phyloP scores from a whole-genome alignment of 2,113 vertebrate species.

The Engraulis encrasicolus region DNA sequence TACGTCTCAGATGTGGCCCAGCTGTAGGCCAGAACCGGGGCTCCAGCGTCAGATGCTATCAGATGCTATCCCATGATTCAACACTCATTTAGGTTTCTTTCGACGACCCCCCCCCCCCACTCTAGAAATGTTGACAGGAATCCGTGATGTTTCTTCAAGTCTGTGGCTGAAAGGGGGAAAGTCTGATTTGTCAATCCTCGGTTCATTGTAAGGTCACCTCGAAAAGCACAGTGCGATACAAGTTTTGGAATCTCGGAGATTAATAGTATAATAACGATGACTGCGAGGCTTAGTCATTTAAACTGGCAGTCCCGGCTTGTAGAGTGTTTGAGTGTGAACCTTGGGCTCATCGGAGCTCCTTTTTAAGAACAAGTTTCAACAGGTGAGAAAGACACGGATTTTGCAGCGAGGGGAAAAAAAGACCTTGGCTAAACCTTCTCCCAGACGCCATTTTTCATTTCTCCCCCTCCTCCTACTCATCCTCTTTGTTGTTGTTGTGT shows the following conservation, averaged over 20 bases:
- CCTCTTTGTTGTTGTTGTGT: not conserved
- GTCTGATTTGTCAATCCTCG: slow-evolving; percentile 47
- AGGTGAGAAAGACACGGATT: slow-evolving; percentile 65
- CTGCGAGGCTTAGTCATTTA: slow-evolving; percentile 69
- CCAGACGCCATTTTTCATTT: slow-evolving; percentile 52
- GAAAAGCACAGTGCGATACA: slow-evolving; percentile 53
- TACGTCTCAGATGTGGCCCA: not conserved
- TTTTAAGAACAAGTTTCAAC: slow-evolving; percentile 72
- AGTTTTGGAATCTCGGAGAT: slow-evolving; percentile 63
- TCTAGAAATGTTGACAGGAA: slow-evolving; percentile 35
- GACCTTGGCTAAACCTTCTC: slow-evolving; percentile 47
- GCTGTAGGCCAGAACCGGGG: not conserved
- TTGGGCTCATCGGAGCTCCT: slow-evolving; percentile 53
- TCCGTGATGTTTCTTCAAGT: slow-evolving; percentile 26
- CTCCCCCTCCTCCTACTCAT: not conserved
- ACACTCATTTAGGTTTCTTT: slow-evolving; percentile 26
- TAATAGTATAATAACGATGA: slow-evolving; percentile 67
- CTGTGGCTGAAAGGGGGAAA: not conserved
- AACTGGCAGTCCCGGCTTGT: slow-evolving; percentile 66
- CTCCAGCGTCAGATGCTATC: slow-evolving; percentile 24
- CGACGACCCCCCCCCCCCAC: not conserved
- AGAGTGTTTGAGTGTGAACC: slow-evolving; percentile 61
- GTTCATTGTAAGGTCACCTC: slow-evolving; percentile 68
- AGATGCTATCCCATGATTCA: slow-evolving; percentile 25
- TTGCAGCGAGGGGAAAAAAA: slow-evolving; percentile 45